Evolutionary conservation across 1,140 invertebrate species (phyloP), one percentile per base, ranked within the genome.

Genomic region (Drosophila parvula): DNA sequence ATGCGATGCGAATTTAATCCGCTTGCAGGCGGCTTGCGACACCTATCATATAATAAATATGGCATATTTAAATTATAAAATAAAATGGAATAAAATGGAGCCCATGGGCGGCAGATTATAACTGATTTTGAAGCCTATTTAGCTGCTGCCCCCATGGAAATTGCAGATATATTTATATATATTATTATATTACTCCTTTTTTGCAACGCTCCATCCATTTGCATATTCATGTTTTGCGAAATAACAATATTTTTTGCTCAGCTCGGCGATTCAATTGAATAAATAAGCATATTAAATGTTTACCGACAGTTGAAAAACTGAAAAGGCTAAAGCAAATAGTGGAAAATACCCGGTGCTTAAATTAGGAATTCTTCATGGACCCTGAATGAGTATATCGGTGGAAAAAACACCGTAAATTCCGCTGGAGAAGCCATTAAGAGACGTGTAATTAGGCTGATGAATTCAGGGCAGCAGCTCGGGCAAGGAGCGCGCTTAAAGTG

Each of bases 221-320:
- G 50, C 75, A 69, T 69, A 77, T 78, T 69, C 14, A 76, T 76
- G 40, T 68, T 40, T 41, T 30, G 41, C 22, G 16, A 22, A 8
- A 32, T 38, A 34, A 22, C 36, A 11, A 38, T 53, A 36, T 41
- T 75, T 75, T 63, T 73, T 58, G 34, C 45, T 32, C 28, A 18
- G 36, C 30, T 5, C 44, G 38, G 5, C 14, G 41, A 36, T 67
- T 28, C 47, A 69, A 61, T 77, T 69, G 56, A 69, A 77, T 77
- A 78, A 77, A 78, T 77, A 78, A 69, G 56, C 73, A 44, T 69
- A 69, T 77, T 61, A 61, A 77, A 69, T 77, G 48, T 48, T 77
- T 69, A 50, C 57, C 36, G 2, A 34, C n/a, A 28, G 34, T 18
- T 18, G 18, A 64, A 27, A 60, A 32, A 60, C 28, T 27, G 36